A percentile compares a stretch with the other conserved stretches of the same genome.
phyloP scores from a whole-genome alignment of 2,797 vertebrate genomes.

The Halcyon badia region DNA sequence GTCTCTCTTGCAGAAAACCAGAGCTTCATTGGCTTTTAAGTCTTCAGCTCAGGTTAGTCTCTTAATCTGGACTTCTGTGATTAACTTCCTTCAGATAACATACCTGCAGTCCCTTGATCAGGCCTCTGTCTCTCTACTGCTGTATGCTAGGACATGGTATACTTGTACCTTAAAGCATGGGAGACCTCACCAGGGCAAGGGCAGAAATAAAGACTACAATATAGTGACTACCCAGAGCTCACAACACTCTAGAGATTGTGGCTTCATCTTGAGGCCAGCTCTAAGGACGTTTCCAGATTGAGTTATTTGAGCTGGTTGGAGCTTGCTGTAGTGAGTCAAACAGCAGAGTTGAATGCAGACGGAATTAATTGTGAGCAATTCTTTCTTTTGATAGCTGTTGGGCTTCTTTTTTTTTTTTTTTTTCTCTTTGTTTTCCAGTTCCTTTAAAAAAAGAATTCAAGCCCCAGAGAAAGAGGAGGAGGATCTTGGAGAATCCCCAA shows the following conservation, averaged over 20 bases:
- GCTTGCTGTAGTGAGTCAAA: not conserved
- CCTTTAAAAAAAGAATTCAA: not conserved
- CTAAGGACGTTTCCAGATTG: not conserved
- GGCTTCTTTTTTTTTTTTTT: not conserved
- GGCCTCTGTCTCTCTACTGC: not conserved
- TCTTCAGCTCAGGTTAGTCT: not conserved
- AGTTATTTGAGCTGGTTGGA: not conserved
- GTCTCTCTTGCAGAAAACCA: not conserved
- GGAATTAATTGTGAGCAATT: not conserved
- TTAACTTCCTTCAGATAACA: not conserved
- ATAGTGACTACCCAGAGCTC: rapidly evolving
- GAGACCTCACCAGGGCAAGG: not conserved
- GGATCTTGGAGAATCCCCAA: not conserved
- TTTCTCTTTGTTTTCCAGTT: not conserved
- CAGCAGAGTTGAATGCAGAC: not conserved
- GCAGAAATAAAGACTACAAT: not conserved
- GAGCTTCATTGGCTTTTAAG: not conserved
- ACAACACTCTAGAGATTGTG: not conserved
- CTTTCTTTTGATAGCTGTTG: not conserved
- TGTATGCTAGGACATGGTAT: not conserved
- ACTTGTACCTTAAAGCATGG: not conserved
- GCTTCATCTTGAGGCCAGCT: not conserved
- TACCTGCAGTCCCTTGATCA: not conserved
- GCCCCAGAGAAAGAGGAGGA: not conserved
- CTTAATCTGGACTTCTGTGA: not conserved